phyloP scores from a whole-genome alignment of 2,888 invertebrate genomes.

The Cheilosia vulpina region DNA sequence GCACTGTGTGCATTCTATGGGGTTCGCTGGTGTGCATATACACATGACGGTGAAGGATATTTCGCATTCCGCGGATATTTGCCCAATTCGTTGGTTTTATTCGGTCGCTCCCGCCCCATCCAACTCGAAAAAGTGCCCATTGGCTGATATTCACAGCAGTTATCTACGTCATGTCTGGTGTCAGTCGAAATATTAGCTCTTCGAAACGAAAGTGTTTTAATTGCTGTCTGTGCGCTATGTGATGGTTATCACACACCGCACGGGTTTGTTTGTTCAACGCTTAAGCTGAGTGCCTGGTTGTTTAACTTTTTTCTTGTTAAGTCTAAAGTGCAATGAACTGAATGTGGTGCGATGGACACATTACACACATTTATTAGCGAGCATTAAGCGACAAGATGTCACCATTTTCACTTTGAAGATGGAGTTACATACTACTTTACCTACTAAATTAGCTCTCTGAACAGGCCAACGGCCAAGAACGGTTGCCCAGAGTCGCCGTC shows the following conservation, averaged over 20 bases:
- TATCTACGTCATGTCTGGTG: constrained; percentile 66
- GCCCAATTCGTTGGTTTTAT: constrained; percentile 55
- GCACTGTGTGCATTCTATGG: constrained; percentile 70
- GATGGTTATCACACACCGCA: constrained; percentile 55
- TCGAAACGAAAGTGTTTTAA: constrained; percentile 62
- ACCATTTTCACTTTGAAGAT: constrained; percentile 41
- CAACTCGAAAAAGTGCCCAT: constrained; percentile 25
- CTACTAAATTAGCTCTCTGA: constrained; percentile 61
- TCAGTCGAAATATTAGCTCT: constrained; percentile 68
- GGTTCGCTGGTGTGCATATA: constrained; percentile 61
- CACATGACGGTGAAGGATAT: constrained; percentile 57
- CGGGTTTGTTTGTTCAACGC: constrained; percentile 44
- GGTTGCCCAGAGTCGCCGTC: constrained; percentile 50
- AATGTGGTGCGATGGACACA: constrained; percentile 69
- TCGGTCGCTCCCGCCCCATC: constrained; percentile 24
- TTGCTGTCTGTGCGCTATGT: constrained; percentile 64
- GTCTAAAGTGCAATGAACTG: constrained; percentile 63
- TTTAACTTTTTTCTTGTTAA: constrained; percentile 17
- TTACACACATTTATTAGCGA: constrained; percentile 62
- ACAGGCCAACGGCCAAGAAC: constrained; percentile 63
- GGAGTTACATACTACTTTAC: constrained; percentile 55
- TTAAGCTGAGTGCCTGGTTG: constrained; percentile 24
- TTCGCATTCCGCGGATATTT: constrained; percentile 70
- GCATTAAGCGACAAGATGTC: constrained; percentile 65
- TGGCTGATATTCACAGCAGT: constrained; percentile 58